Conservation (phyloP, 1,140 invertebrate species). For the Monochamus saltuarius region DNA sequence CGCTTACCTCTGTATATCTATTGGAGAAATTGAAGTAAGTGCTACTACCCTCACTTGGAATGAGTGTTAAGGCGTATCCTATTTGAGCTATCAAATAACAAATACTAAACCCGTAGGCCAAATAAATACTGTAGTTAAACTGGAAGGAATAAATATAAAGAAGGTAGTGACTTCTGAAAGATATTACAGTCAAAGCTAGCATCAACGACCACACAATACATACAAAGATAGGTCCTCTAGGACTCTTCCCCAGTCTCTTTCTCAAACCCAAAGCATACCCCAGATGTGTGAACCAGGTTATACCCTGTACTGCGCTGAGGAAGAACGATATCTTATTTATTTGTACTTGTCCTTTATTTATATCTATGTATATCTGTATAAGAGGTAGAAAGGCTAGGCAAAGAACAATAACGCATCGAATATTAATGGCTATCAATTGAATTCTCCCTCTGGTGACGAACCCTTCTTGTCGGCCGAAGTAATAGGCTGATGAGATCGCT, state of each 20-base stretch:
- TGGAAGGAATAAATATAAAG: conserved; percentile 34
- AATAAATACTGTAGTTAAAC: conserved; percentile 51
- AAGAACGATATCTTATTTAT: conserved; percentile 64
- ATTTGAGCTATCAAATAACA: conserved; percentile 57
- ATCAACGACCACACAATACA: conserved; percentile 66
- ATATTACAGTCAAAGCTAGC: conserved; percentile 63
- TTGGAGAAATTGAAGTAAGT: conserved; percentile 32
- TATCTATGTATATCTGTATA: conserved; percentile 61
- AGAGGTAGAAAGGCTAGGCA: conserved; percentile 65
- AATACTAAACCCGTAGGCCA: conserved; percentile 54
- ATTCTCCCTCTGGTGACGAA: conserved; percentile 58
- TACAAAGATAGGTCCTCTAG: conserved; percentile 69
- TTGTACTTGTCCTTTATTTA: conserved; percentile 35
- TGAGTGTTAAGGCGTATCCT: conserved; percentile 63
- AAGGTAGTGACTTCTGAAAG: conserved; percentile 53
- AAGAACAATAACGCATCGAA: conserved; percentile 63
- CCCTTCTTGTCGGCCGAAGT: conserved; percentile 65
- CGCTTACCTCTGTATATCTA: conserved; percentile 35
- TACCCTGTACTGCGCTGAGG: conserved; percentile 63
- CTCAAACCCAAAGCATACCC: conserved; percentile 70
- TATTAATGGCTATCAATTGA: conserved; percentile 62
- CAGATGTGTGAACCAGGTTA: conserved; percentile 79
- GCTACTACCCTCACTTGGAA: conserved; percentile 56
- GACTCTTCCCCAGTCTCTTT: conserved; percentile 62
- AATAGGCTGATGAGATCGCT: conserved; percentile 72